Percentiles rank a stretch among this genome's conserved stretches.
Conservation (phyloP, 1,140 invertebrate genomes). For the Brachionus calyciflorus region DNA sequence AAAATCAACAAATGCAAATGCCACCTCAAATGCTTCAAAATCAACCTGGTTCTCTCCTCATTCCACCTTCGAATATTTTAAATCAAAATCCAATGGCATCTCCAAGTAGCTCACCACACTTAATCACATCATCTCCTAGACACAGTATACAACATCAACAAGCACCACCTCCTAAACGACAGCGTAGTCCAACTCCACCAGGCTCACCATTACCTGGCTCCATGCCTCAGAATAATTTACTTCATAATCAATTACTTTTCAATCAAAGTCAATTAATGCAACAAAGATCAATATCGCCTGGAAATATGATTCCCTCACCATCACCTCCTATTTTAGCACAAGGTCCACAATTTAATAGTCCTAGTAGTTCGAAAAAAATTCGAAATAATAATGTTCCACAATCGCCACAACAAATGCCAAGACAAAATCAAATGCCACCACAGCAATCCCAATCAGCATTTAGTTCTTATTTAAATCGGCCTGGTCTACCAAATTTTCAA, state of each 20-base stretch:
- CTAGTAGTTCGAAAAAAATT: slow-evolving; percentile 7
- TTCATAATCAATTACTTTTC: slow-evolving; percentile 15
- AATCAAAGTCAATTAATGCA: slow-evolving; percentile 29
- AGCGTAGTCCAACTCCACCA: slow-evolving; percentile 22
- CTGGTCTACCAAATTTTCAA: not conserved
- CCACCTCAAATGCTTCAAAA: not conserved
- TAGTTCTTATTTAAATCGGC: slow-evolving; percentile 8
- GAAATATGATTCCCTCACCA: not conserved
- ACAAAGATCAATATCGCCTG: not conserved
- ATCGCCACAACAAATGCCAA: slow-evolving; percentile 1
- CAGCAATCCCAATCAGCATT: slow-evolving; percentile 21
- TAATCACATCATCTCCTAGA: slow-evolving; percentile 14
- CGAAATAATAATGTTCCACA: not conserved
- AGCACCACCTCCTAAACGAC: slow-evolving; percentile 1
- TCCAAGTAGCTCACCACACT: not conserved
- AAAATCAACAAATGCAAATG: not conserved
- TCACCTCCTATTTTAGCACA: not conserved
- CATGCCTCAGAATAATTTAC: not conserved
- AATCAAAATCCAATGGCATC: not conserved
- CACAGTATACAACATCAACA: not conserved
- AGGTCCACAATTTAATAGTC: not conserved
- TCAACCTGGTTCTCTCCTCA: not conserved
- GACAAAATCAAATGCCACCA: not conserved
- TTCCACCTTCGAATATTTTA: not conserved
- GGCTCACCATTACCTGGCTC: not conserved